phyloP scores from a whole-genome alignment of 2,113 vertebrate genomes.

The Amblyopsis rosae region DNA sequence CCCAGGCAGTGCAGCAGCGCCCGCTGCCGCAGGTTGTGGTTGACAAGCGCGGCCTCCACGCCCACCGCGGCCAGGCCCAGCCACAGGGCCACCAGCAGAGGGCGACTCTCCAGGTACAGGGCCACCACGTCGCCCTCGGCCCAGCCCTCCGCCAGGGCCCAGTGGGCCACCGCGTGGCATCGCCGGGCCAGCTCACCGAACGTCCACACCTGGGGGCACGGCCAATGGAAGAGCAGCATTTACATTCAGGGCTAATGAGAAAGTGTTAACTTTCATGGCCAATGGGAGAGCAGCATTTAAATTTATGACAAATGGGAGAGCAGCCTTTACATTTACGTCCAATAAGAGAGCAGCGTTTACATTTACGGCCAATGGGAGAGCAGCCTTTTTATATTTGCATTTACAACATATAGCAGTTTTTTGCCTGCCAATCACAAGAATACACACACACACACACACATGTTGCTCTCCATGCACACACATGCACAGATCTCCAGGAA shows the following conservation, averaged over 20 bases:
- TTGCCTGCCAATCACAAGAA: too few relatives aligned
- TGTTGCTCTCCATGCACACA: too few relatives aligned
- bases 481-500: too few relatives aligned
- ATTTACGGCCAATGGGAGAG: too few relatives aligned
- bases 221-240: background rate
- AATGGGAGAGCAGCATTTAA: too few relatives aligned
- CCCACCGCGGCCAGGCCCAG: constrained; percentile 86
- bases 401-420: too few relatives aligned
- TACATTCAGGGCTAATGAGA: background rate
- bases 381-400: too few relatives aligned
- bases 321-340: too few relatives aligned
- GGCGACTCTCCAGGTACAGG: constrained; percentile 84
- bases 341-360: too few relatives aligned
- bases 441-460: too few relatives aligned
- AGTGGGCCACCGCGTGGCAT: constrained; percentile 80
- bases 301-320: too few relatives aligned
- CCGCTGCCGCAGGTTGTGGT: constrained; percentile 80
- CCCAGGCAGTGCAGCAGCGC: constrained; percentile 80
- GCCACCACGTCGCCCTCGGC: constrained; percentile 81
- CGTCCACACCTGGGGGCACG: constrained; percentile 75
- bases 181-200: constrained; percentile 79
- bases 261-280: background rate
- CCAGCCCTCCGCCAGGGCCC: constrained; percentile 77
- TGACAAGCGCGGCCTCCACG: constrained; percentile 83
- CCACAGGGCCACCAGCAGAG: constrained; percentile 82